Conservation (phyloP, 2,888 invertebrate species). For the Melipona beecheii region DNA sequence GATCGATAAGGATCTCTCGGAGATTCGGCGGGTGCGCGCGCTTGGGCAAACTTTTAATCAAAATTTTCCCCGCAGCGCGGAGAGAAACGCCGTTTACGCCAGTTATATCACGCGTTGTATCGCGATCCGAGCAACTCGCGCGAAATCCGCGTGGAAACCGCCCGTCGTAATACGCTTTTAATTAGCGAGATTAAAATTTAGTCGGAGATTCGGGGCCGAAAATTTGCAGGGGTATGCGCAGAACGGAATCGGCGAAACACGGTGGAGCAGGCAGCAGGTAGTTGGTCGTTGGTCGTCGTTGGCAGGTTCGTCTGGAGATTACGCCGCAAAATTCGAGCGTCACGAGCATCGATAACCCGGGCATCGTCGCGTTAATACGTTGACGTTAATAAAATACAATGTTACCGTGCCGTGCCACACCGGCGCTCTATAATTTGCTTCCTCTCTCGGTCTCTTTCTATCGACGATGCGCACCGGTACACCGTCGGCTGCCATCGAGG, state of each 20-base stretch:
- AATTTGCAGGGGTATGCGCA: not conserved
- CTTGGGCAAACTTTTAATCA: conserved; percentile 26
- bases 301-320: conserved; percentile 28
- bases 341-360: conserved; percentile 30
- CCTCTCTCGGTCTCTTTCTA: conserved; percentile 1
- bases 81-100: too few relatives aligned
- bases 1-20: too few relatives aligned
- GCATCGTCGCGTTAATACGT: conserved; percentile 34
- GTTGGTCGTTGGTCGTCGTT: not conserved
- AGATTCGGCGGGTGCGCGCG: not conserved
- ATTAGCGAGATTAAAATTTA: conserved; percentile 47
- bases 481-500: conserved; percentile 13
- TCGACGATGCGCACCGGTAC: not conserved
- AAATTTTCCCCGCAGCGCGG: not conserved
- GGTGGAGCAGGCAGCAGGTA: too few relatives aligned
- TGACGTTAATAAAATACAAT: conserved; percentile 51
- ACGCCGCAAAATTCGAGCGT: conserved; percentile 27
- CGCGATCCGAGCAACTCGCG: not conserved
- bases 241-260: not conserved
- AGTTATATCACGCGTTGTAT: not conserved
- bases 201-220: conserved; percentile 5
- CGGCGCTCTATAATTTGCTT: conserved; percentile 36
- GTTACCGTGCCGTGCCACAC: not conserved
- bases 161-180: conserved; percentile 1
- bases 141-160: conserved; percentile 25